These are phyloP conservation scores for Vicugna pacos DNA, from an alignment of 2,113 vertebrate species.

Conservation along the genomic window DNA sequence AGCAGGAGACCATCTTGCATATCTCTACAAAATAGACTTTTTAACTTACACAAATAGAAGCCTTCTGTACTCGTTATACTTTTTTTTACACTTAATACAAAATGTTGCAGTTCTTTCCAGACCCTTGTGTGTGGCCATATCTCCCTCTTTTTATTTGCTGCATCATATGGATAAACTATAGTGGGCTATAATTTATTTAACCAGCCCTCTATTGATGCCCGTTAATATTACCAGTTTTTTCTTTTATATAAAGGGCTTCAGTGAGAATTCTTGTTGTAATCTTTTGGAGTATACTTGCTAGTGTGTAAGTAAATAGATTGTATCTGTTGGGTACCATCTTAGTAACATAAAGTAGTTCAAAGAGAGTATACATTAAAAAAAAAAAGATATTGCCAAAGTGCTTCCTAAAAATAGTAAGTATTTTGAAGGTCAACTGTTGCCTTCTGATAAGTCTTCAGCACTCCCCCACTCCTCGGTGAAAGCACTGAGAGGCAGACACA, in stretches of 20 bases:
- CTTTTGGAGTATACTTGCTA: not conserved
- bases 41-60: not conserved
- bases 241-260: constrained; percentile 31
- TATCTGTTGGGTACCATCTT: not conserved
- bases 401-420: not conserved
- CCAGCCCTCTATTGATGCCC: not conserved
- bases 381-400: not conserved
- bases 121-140: not conserved
- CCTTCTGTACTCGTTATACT: not conserved
- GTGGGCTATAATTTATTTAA: constrained; percentile 21
- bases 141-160: not conserved
- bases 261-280: not conserved
- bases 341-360: not conserved
- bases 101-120: constrained; percentile 18
- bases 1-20: not conserved
- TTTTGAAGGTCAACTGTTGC: constrained; percentile 14
- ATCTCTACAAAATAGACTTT: not conserved
- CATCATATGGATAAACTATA: not conserved
- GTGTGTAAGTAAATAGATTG: not conserved
- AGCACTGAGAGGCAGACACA: not conserved
- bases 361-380: not conserved
- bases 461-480: not conserved
- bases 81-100: not conserved
- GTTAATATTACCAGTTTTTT: not conserved
- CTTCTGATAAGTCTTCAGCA: not conserved